phyloP scores from a whole-genome alignment of 2,797 vertebrate genomes.

The Hirundo rustica region DNA sequence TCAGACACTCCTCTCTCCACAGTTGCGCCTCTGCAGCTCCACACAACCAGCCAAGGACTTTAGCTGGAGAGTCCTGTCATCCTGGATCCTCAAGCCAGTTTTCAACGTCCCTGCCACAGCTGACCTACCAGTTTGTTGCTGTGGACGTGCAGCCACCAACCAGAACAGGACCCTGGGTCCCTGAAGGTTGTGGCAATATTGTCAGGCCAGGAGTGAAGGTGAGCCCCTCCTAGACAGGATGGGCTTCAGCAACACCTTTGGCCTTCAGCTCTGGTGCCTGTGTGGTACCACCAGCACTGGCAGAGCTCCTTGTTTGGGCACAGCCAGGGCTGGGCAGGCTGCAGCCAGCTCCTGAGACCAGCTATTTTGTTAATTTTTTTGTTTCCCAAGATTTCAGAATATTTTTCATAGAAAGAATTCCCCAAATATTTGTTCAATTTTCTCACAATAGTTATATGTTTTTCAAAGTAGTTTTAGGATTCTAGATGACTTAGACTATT shows the following conservation, averaged over 20 bases:
- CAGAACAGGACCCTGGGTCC: too few species aligned
- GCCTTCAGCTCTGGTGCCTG: background rate
- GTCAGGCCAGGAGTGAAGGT: rapidly evolving
- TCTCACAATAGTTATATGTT: rapidly evolving
- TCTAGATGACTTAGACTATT: background rate
- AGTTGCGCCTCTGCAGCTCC: background rate
- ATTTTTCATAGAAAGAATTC: background rate
- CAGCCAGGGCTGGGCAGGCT: background rate
- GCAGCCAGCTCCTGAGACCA: rapidly evolving
- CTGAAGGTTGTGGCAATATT: rapidly evolving
- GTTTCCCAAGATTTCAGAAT: background rate
- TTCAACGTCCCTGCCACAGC: rapidly evolving
- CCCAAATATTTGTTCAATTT: rapidly evolving
- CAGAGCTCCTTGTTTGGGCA: background rate
- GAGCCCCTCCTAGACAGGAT: rapidly evolving
- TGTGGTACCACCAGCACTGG: background rate
- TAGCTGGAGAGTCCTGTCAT: rapidly evolving
- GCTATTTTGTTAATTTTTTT: background rate
- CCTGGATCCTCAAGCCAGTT: rapidly evolving
- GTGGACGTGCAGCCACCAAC: rapidly evolving
- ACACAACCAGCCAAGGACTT: background rate
- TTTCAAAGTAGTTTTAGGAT: background rate
- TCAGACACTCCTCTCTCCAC: background rate
- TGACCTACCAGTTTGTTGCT: rapidly evolving
- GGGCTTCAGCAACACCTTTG: background rate